Conservation (phyloP, 2,888 invertebrate genomes). For the Orgyia antiqua region DNA sequence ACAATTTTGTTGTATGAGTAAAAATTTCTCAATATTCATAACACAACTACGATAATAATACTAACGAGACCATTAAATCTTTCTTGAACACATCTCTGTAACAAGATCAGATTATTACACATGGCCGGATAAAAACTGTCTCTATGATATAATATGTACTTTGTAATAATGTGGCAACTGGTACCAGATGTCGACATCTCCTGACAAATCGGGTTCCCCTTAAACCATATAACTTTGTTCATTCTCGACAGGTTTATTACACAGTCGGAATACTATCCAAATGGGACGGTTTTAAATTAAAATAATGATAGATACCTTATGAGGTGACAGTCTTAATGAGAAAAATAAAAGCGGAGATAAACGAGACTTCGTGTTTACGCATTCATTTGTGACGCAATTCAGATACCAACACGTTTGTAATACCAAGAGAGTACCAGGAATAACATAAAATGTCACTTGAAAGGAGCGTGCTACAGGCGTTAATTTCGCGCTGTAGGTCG, state of each 20-base stretch:
- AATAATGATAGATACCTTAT: slow-evolving; percentile 25
- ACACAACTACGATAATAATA: too few relatives aligned
- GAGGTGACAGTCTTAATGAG: slow-evolving; percentile 17
- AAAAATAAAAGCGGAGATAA: not conserved
- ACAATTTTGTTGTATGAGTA: too few relatives aligned
- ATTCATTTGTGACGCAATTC: slow-evolving; percentile 14
- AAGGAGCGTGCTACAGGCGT: too few relatives aligned
- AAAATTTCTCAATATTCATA: too few relatives aligned
- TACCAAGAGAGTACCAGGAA: slow-evolving; percentile 1
- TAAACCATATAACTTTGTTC: slow-evolving; percentile 35
- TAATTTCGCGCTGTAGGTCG: too few relatives aligned
- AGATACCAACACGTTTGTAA: slow-evolving; percentile 9
- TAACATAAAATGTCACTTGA: slow-evolving; percentile 2
- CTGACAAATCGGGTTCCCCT: slow-evolving; percentile 40
- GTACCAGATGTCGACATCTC: slow-evolving; percentile 37
- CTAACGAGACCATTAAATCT: too few relatives aligned
- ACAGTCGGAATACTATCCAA: slow-evolving; percentile 21
- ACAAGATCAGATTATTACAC: slow-evolving; percentile 10
- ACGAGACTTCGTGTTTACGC: slow-evolving; percentile 11
- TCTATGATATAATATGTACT: slow-evolving; percentile 19
- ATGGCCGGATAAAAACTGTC: slow-evolving; percentile 14
- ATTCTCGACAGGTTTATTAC: slow-evolving; percentile 47
- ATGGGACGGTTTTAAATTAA: slow-evolving; percentile 25
- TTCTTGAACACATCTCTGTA: too few relatives aligned
- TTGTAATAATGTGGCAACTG: slow-evolving; percentile 38